Evolutionary conservation across 1,140 invertebrate genomes (phyloP), one percentile per base, ranked within the genome.

Genomic region (Lordiphosa clarofinis): DNA sequence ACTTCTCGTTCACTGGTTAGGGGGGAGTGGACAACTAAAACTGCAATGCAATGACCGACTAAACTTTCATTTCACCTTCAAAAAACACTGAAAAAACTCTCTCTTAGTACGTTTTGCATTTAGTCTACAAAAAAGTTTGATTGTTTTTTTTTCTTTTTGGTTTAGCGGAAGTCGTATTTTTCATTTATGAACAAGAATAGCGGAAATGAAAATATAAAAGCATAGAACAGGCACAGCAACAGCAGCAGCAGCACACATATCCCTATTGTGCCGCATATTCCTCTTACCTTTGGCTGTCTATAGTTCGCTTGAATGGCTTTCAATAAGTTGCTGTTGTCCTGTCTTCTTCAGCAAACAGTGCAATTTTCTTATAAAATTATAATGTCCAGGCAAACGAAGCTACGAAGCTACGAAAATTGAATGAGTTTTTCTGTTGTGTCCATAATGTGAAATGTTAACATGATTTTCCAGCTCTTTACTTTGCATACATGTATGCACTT

Each of bases 311-410:
- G 53, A 55, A 69, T 54, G 54, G 49, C 39, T 63, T 43, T 72
- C 75, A 58, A 74, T 74, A 57, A 44, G 55, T 21, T 19, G 42
- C 28, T 35, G 42, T 48, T 35, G 37, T 52, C 39, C 15, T 15
- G 15, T 15, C 15, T 33, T 8, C 38, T 40, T 56, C 53, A 38
- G 44, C 21, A 43, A 46, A 57, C 46, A 67, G 60, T 66, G 72
- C 67, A 81, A 69, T 82, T 82, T 81, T 76, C 72, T 76, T 81
- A 82, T 81, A 66, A 76, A 82, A 76, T 72, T 68, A 76, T 81
- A 75, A 76, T 81, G 78, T 69, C 58, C 72, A 71, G 50, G 59
- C 43, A 58, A 68, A 61, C 50, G 62, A 13, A 2, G 8, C 61
- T n/a, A n/a, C n/a, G n/a, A n/a, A n/a, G 67, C 76, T 63, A 61